These are phyloP conservation scores for Cyclura pinguis DNA, from an alignment of 2,797 vertebrate genomes.

Conservation along the genomic window DNA sequence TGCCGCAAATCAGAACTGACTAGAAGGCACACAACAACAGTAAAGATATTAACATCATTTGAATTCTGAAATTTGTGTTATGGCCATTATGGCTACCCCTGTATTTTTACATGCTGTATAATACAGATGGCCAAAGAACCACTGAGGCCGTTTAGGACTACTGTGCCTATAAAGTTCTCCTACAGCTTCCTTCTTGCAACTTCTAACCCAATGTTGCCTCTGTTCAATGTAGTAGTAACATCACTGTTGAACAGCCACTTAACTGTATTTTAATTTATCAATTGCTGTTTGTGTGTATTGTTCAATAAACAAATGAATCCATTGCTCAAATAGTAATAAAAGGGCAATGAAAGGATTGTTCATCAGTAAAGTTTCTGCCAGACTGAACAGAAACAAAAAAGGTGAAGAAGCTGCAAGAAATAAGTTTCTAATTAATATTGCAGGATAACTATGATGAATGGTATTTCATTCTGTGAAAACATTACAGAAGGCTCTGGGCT, in stretches of 20 bases:
- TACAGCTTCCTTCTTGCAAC: not conserved
- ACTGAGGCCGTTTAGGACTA: not conserved
- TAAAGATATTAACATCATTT: too few species aligned
- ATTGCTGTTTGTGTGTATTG: not conserved
- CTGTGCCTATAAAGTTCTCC: not conserved
- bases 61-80: too few species aligned
- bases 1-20: too few species aligned
- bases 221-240: not conserved
- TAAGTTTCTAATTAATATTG: not conserved
- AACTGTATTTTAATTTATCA: not conserved
- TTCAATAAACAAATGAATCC: not conserved
- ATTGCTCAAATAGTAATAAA: not conserved
- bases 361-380: not conserved
- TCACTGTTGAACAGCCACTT: not conserved
- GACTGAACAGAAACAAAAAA: not conserved
- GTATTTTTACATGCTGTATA: not conserved
- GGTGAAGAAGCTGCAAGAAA: not conserved
- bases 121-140: not conserved
- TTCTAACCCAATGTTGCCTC: not conserved
- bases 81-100: too few species aligned
- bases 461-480: not conserved
- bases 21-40: too few species aligned
- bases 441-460: not conserved
- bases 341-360: not conserved
- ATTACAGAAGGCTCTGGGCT: not conserved